A percentile compares a stretch with the other conserved stretches of the same genome.
Evolutionary conservation across 2,888 invertebrate species (phyloP).

Genomic region (Caenorhabditis panamensis): DNA sequence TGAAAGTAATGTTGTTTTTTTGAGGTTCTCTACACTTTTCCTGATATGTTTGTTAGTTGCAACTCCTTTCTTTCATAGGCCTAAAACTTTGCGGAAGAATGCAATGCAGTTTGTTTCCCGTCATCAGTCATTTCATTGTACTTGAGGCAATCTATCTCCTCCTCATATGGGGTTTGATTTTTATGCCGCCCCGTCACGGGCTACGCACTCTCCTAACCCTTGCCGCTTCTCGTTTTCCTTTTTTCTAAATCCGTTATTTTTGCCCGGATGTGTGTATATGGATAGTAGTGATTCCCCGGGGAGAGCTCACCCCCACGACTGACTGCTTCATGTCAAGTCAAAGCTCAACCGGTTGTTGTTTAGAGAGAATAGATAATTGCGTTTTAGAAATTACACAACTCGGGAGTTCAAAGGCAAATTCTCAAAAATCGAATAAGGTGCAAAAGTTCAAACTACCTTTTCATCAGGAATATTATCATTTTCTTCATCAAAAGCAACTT

Average conservation of each 20-base stretch:
- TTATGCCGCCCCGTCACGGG: conserved; percentile 15
- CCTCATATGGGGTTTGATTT: conserved; percentile 55
- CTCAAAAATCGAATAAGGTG: background rate
- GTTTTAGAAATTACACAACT: background rate
- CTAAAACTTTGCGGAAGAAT: conserved; percentile 3
- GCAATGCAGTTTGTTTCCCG: conserved; percentile 18
- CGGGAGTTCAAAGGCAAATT: conserved; percentile 3
- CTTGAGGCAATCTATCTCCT: conserved; percentile 57
- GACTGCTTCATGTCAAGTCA: conserved; percentile 44
- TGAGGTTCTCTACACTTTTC: background rate
- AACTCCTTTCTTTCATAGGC: background rate
- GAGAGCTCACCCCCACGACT: conserved; percentile 39
- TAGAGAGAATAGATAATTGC: conserved; percentile 3
- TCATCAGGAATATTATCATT: conserved; percentile 6
- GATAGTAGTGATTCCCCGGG: conserved; percentile 52
- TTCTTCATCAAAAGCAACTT: background rate
- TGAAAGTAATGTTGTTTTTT: conserved; percentile 40
- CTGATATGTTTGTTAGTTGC: too few species aligned
- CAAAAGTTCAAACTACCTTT: conserved; percentile 5
- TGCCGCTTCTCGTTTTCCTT: background rate
- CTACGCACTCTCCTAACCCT: conserved; percentile 28
- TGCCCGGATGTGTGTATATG: conserved; percentile 49
- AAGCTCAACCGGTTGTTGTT: conserved; percentile 53
- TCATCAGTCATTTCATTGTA: conserved; percentile 60
- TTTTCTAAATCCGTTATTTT: conserved; percentile 54